Base-by-base conservation (phyloP, 2,113 vertebrate species). In the Aythya baeri region DNA sequence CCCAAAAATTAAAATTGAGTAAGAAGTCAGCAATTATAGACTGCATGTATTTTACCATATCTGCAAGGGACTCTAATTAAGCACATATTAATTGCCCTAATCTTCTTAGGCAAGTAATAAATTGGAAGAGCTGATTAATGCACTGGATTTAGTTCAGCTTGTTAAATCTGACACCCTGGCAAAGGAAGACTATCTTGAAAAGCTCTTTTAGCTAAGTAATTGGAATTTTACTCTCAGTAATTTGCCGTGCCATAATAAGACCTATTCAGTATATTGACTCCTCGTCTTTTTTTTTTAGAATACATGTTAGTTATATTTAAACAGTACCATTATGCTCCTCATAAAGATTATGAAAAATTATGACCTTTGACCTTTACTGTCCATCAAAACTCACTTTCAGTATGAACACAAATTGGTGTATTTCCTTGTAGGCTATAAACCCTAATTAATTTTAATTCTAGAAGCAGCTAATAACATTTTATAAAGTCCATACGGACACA, bases 71-170 rank as follows among this genome's bases (percentile, higher is more conserved):
- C 70, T 94, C 91, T 95, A 97, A 98, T 98, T 97, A 97, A 97
- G 95, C 78, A 90, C 91, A 62, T 96, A 97, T 95, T 97, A 97
- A 97, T 89, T 97, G 96, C 82, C 86, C 81, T 97, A 97, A 97
- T 97, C 94, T 96, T 97, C 85, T 97, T 96, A 97, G 91, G 91
- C 92, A 95, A 97, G 93, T 97, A 91, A 97, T 97, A 97, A 98
- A 97, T 95, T 95, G 83, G 85, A 97, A 96, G 95, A 96, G 85
- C 92, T 97, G 97, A 97, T 96, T 96, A 97, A 96, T 95, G 94
- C 75, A 76, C 85, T 97, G 93, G 96, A 97, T 98, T 97, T 94
- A 97, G 95, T 95, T 97, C 95, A 96, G 97, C 97, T 96, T 97
- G 96, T 98, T 97, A 98, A 97, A 97, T 88, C 76, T 94, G 91